These are phyloP conservation scores for Heliocidaris tuberculata DNA, from an alignment of 35 echinoderm and acorn worm genomes.

Conservation along the genomic window DNA sequence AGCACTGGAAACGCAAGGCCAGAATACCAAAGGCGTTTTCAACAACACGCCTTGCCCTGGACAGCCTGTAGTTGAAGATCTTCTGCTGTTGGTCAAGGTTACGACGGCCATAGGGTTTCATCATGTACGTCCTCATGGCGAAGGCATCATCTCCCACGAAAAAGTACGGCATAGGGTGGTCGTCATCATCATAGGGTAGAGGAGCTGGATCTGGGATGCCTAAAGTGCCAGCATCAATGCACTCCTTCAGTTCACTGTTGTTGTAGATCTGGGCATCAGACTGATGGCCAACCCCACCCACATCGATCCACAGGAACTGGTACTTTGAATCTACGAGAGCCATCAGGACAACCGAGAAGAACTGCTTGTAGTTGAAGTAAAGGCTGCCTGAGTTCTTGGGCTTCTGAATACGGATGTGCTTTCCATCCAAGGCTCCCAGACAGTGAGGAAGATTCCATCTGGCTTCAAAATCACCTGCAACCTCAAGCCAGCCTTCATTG, in stretches of 20 bases:
- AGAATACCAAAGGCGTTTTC: slow-evolving; percentile 67
- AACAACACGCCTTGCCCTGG: slow-evolving; percentile 55
- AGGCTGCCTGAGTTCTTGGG: slow-evolving; percentile 60
- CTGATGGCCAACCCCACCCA: slow-evolving; percentile 51
- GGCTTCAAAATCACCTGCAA: slow-evolving; percentile 43
- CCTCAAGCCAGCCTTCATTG: slow-evolving; percentile 41
- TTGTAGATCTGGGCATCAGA: slow-evolving; percentile 30
- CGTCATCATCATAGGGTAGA: slow-evolving; percentile 16
- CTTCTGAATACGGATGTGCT: slow-evolving; percentile 62
- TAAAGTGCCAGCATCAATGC: slow-evolving; percentile 19
- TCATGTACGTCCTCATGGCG: slow-evolving; percentile 33
- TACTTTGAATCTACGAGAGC: slow-evolving; percentile 58
- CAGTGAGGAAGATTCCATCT: slow-evolving; percentile 68
- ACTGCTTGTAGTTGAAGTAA: slow-evolving; percentile 66
- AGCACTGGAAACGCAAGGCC: background rate
- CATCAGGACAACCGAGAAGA: slow-evolving; percentile 65
- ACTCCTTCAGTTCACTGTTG: slow-evolving; percentile 10
- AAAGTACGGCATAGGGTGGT: slow-evolving; percentile 22
- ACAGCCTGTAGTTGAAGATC: slow-evolving; percentile 35
- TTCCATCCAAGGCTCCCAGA: slow-evolving; percentile 71
- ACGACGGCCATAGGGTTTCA: slow-evolving; percentile 58
- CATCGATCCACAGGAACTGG: slow-evolving; percentile 61
- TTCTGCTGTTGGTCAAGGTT: background rate
- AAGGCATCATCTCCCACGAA: slow-evolving; percentile 58
- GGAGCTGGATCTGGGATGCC: slow-evolving; percentile 33